Conservation (phyloP, 2,888 invertebrate genomes). For the Scaptomyza flava region DNA sequence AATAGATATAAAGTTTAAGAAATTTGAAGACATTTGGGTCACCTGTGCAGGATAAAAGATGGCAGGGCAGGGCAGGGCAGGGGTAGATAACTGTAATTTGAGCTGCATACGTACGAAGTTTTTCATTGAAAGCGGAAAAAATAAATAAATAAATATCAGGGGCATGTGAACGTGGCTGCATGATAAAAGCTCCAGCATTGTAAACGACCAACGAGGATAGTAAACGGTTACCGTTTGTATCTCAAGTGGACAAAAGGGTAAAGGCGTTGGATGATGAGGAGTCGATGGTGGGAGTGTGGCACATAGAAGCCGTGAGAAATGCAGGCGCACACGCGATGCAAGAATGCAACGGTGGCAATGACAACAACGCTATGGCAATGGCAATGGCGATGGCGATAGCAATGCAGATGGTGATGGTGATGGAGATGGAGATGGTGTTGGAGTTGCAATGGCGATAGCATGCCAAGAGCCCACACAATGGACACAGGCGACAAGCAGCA, state of each 20-base stretch:
- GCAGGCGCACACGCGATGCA: slow-evolving; percentile 20
- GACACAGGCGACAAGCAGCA: slow-evolving; percentile 51
- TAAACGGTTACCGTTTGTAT: slow-evolving; percentile 61
- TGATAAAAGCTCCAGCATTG: slow-evolving; percentile 36
- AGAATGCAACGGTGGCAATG: slow-evolving; percentile 19
- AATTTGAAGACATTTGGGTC: slow-evolving; percentile 23
- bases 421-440: slow-evolving; percentile 1
- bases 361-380: not conserved
- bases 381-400: not conserved
- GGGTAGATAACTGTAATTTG: slow-evolving; percentile 23
- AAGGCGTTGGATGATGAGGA: not conserved
- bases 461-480: slow-evolving; percentile 60
- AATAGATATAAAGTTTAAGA: slow-evolving; percentile 1
- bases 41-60: slow-evolving; percentile 3
- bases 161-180: slow-evolving; percentile 38
- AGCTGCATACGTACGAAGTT: slow-evolving; percentile 32
- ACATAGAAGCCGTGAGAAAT: slow-evolving; percentile 3
- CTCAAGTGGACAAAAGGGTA: slow-evolving; percentile 39
- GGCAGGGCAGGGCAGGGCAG: not conserved
- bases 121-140: slow-evolving; percentile 41
- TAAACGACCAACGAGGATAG: slow-evolving; percentile 39
- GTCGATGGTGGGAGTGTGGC: not conserved
- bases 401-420: not conserved
- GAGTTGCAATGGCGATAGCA: slow-evolving; percentile 41
- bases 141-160: slow-evolving; percentile 64